These are phyloP conservation scores for Ramphastos sulfuratus DNA, from an alignment of 2,113 vertebrate genomes.

Conservation along the genomic window DNA sequence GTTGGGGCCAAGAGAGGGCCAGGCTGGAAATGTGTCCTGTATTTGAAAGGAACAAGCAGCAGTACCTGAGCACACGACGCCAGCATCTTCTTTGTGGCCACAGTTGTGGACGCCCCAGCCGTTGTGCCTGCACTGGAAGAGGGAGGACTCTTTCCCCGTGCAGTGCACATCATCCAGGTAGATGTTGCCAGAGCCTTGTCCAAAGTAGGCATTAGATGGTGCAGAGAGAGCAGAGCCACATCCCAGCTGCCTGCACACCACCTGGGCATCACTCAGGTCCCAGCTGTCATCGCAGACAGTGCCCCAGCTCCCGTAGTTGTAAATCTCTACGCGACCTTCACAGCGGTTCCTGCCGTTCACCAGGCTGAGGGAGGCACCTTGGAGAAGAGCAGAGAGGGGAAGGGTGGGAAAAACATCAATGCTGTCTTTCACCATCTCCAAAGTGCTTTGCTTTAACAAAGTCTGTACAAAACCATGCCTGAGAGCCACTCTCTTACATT, in stretches of 20 bases:
- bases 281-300: slow-evolving; percentile 63
- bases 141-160: not conserved
- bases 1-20: not conserved
- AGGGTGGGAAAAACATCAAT: too few relatives aligned
- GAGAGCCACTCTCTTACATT: too few relatives aligned
- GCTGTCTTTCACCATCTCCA: too few relatives aligned
- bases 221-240: slow-evolving; percentile 11
- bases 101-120: slow-evolving; percentile 57
- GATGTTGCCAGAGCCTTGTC: slow-evolving; percentile 9
- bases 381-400: too few relatives aligned
- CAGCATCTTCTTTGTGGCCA: not conserved
- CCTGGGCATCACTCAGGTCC: slow-evolving; percentile 20
- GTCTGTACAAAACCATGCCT: too few relatives aligned
- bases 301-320: not conserved
- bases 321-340: slow-evolving; percentile 16
- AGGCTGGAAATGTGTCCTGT: too few relatives aligned
- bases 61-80: slow-evolving; percentile 59
- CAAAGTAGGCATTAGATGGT: slow-evolving; percentile 27
- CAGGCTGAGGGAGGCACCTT: not conserved
- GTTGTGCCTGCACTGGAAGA: not conserved
- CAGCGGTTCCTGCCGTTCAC: not conserved
- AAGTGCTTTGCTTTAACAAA: too few relatives aligned
- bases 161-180: not conserved
- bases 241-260: slow-evolving; percentile 62
- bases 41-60: too few relatives aligned